Evolutionary conservation across 1,140 invertebrate species (phyloP).

Genomic region (Hyles vespertilio): DNA sequence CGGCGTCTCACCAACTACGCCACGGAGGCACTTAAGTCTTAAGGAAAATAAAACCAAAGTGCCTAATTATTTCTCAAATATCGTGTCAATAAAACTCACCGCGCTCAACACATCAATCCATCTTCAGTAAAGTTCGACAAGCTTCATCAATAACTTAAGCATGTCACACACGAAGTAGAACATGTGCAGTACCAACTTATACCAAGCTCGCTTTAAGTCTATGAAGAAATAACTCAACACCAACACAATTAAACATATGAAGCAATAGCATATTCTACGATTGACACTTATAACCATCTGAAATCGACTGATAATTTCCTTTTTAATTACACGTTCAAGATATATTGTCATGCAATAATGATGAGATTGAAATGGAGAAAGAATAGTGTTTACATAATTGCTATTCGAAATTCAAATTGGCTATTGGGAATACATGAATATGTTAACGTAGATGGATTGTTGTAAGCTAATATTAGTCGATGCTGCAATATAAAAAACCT

Average conservation of each 20-base stretch:
- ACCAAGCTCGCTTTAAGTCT: constrained; percentile 57
- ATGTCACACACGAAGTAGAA: constrained; percentile 60
- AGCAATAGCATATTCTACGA: constrained; percentile 46
- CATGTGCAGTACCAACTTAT: constrained; percentile 51
- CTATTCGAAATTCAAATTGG: neutral
- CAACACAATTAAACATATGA: constrained; percentile 30
- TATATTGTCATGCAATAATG: neutral
- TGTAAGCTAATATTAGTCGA: too few relatives aligned
- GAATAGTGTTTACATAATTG: neutral
- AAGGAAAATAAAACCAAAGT: too few relatives aligned
- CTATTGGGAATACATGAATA: neutral
- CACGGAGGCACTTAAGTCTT: too few relatives aligned
- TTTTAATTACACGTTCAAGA: constrained; percentile 11
- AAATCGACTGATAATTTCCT: constrained; percentile 17
- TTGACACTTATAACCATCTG: constrained; percentile 66
- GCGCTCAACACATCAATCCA: constrained; percentile 20
- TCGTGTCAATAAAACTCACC: too few relatives aligned
- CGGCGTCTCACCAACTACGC: too few relatives aligned
- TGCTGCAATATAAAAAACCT: too few relatives aligned
- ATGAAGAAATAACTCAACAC: constrained; percentile 43
- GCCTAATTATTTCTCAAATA: too few relatives aligned
- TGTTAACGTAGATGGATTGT: too few relatives aligned
- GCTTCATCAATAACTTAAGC: constrained; percentile 58
- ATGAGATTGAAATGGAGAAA: neutral
- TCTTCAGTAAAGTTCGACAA: constrained; percentile 59